Conservation (phyloP, 2,797 vertebrate species). For the Scyliorhinus canicula region DNA sequence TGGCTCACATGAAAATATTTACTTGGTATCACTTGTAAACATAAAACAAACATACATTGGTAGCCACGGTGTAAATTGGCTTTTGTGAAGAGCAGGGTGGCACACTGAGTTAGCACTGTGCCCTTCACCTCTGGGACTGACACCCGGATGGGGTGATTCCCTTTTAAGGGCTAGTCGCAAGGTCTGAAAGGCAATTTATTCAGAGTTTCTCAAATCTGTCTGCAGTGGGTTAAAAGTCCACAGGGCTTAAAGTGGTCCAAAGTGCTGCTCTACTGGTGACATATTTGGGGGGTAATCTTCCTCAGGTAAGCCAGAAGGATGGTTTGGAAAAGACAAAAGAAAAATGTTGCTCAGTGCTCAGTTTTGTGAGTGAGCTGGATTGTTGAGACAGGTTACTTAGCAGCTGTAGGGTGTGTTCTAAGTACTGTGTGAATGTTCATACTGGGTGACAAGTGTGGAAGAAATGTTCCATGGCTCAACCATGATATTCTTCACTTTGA, state of each 20-base stretch:
- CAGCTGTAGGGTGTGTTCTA: neutral
- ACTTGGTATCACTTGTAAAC: conserved; percentile 22
- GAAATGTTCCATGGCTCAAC: neutral
- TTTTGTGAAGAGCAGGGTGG: neutral
- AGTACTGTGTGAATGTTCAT: neutral
- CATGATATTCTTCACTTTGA: neutral
- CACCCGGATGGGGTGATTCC: neutral
- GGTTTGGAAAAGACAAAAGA: neutral
- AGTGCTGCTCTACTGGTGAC: neutral
- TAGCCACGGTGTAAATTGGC: neutral
- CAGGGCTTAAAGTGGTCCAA: neutral
- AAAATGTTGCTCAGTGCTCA: neutral
- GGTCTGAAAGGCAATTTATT: neutral
- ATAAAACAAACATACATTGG: conserved; percentile 26
- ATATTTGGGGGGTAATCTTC: neutral
- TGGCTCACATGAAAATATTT: neutral
- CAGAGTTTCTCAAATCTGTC: neutral
- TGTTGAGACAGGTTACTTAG: neutral
- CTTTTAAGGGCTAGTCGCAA: neutral
- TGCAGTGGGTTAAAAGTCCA: neutral
- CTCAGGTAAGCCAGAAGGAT: neutral
- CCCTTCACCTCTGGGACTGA: conserved; percentile 9
- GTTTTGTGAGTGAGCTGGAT: neutral
- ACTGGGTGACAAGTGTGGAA: neutral
- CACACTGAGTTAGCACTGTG: neutral